A percentile compares a stretch with the other conserved stretches of the same genome.
These are phyloP conservation scores for Athalia rosae DNA, from an alignment of 2,888 invertebrate genomes.

Conservation along the genomic window DNA sequence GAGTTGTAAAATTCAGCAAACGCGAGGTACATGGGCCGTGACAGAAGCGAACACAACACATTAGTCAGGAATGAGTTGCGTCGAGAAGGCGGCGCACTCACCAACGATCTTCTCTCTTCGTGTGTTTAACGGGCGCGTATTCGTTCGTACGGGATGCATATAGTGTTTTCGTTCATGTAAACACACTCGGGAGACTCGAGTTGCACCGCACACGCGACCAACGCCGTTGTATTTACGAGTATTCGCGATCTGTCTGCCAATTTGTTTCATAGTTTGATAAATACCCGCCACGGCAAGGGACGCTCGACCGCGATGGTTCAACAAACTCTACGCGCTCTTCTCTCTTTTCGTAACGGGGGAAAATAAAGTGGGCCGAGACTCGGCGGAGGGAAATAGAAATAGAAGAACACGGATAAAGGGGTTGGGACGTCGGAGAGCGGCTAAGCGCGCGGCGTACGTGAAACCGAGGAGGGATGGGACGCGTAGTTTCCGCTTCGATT, in stretches of 20 bases:
- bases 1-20: constrained; percentile 43
- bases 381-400: constrained; percentile 44
- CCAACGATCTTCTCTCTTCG: no score
- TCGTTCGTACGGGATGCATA: no score
- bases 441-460: not conserved
- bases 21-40: constrained; percentile 65
- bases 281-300: constrained; percentile 59
- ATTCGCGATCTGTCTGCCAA: constrained; percentile 70
- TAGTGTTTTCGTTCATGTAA: no score
- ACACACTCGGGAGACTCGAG: no score
- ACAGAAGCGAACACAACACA: constrained; percentile 69
- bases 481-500: constrained; percentile 60
- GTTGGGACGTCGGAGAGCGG: constrained; percentile 33
- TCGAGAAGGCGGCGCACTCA: constrained; percentile 18
- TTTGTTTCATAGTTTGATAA: constrained; percentile 71
- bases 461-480: not conserved
- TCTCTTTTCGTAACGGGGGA: constrained; percentile 12
- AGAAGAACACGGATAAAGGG: constrained; percentile 39
- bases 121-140: no score
- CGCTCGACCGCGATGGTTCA: constrained; percentile 56
- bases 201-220: not conserved
- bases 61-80: constrained; percentile 62
- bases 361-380: constrained; percentile 43
- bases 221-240: constrained; percentile 50
- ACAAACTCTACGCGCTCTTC: constrained; percentile 62